Evolutionary conservation across 2,888 invertebrate species (phyloP), one percentile per base, ranked within the genome.

Genomic region (Nemotelus pantherinus): DNA sequence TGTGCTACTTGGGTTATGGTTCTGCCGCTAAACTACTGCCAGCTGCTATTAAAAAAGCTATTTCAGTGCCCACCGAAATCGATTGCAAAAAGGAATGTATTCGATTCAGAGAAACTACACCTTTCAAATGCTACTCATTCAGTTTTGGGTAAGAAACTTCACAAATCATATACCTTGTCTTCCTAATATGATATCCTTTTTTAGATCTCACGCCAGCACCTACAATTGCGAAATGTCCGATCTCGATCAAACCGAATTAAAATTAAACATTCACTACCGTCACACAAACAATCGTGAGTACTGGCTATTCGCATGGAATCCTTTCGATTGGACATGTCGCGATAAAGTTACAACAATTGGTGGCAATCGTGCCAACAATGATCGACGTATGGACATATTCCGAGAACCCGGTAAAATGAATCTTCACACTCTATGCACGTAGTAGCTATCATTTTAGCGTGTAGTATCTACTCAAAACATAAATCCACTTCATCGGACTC

Each of bases 291-390:
- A 94, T 55, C 86, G 89, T 0, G 91, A 92, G 78, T 92, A 92
- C 81, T 92, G 93, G 90, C 86, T 94, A 45, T 94, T 93, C 82
- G 92, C 94, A 0, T 95, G 94, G 90, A 94, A 94, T 83, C 90
- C 93, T 64, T 92, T 92, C 81, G 94, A 94, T 83, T 92, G 93
- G 25, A 90, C 91, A 44, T 95, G 95, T 80, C 86, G 88, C 6
- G 88, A 88, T 80, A 87, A 87, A 81, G 86, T 87, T 63, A 86
- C 85, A 78, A 87, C 87, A 1, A 86, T 87, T 55, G 87, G 87
- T 25, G 87, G 87, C 25, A 85, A 85, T 25, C 84, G 87, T 39
- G 86, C 86, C 2, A 87, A 87, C 80, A 87, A 87, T 77, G 87
- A 87, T 82, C 84, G 87, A 2, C 86, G 87, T 76, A 87, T 87